These are phyloP conservation scores for Trematomus loennbergii DNA, from an alignment of 2,113 vertebrate species.

Conservation along the genomic window DNA sequence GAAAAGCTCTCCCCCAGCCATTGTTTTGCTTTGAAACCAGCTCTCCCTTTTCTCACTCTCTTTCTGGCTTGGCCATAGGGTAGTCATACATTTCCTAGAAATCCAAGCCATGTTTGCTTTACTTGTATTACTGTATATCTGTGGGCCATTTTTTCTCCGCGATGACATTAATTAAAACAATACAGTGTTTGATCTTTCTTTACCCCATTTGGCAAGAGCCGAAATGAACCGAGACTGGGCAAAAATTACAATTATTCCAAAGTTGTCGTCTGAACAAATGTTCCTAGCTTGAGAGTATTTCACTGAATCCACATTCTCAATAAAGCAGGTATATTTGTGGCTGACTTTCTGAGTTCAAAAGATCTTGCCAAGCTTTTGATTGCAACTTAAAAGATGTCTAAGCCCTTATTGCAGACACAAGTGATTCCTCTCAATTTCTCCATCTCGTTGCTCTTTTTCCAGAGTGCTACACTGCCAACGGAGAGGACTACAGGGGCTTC, in stretches of 20 bases:
- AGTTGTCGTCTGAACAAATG: slow-evolving; percentile 42
- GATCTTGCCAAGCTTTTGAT: slow-evolving; percentile 45
- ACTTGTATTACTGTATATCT: slow-evolving; percentile 49
- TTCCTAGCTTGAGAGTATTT: slow-evolving; percentile 22
- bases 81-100: slow-evolving; percentile 74
- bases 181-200: slow-evolving; percentile 54
- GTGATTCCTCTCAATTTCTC: background rate
- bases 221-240: slow-evolving; percentile 29
- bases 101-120: slow-evolving; percentile 74
- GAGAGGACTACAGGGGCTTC: slow-evolving; percentile 93
- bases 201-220: slow-evolving; percentile 38
- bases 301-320: slow-evolving; percentile 40
- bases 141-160: slow-evolving; percentile 20
- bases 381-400: background rate
- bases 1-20: slow-evolving; percentile 45
- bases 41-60: slow-evolving; percentile 22
- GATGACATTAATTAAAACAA: slow-evolving; percentile 76
- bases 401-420: slow-evolving; percentile 26
- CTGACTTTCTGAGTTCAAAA: slow-evolving; percentile 29
- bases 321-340: slow-evolving; percentile 49
- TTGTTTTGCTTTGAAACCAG: slow-evolving; percentile 62
- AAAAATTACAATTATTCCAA: slow-evolving; percentile 45
- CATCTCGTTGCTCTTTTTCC: slow-evolving; percentile 56
- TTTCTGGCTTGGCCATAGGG: slow-evolving; percentile 66
- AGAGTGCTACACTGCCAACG: slow-evolving; percentile 98